A percentile compares a stretch with the other conserved stretches of the same genome.
phyloP scores from a whole-genome alignment of 1,140 invertebrate genomes.

The Propsilocerus akamusi region DNA sequence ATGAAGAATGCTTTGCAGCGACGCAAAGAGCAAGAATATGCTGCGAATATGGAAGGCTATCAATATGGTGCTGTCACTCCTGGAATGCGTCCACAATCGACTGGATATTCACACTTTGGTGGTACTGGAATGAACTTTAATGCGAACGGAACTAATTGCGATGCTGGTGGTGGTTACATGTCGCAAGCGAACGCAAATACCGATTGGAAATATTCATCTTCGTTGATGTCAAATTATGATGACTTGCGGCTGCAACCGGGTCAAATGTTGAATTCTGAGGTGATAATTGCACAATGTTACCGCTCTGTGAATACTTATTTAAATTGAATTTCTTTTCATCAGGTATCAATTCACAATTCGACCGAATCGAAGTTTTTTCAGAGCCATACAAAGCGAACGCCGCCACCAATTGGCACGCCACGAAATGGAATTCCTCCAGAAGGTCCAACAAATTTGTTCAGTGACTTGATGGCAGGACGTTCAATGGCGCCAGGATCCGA shows the following conservation, averaged over 20 bases:
- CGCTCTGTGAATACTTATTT: background rate
- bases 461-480: conserved; percentile 10
- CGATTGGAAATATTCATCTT: conserved; percentile 21
- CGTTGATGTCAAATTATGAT: conserved; percentile 23
- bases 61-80: background rate
- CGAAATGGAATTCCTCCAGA: conserved; percentile 9
- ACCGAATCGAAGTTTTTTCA: conserved; percentile 31
- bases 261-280: conserved; percentile 33
- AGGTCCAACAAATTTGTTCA: conserved; percentile 10
- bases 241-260: conserved; percentile 29
- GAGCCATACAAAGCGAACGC: conserved; percentile 23
- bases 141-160: background rate
- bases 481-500: background rate
- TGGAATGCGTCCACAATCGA: background rate
- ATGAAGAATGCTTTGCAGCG: conserved; percentile 14
- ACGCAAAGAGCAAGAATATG: conserved; percentile 18
- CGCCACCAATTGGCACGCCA: conserved; percentile 10
- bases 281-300: conserved; percentile 7
- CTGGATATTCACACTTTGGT: background rate
- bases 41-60: background rate
- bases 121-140: background rate
- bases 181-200: background rate
- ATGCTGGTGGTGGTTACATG: background rate
- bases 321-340: background rate
- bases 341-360: conserved; percentile 34